Percentiles rank a stretch among this genome's conserved stretches.
These are phyloP conservation scores for Neodiprion fabricii DNA, from an alignment of 1,140 invertebrate genomes.

Conservation along the genomic window DNA sequence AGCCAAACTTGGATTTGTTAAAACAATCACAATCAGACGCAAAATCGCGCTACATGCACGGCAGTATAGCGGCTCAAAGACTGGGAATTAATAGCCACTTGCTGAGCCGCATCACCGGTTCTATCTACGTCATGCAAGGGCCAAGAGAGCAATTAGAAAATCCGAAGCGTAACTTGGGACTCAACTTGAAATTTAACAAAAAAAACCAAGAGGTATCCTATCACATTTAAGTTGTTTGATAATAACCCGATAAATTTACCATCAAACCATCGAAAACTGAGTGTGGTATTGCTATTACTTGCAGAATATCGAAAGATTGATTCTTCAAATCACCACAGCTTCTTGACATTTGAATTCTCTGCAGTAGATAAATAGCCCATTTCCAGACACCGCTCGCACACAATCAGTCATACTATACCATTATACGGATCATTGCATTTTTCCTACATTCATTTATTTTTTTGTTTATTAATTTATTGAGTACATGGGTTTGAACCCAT, in stretches of 20 bases:
- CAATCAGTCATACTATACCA: no score
- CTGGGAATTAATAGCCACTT: slow-evolving; percentile 73
- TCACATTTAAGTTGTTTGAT: slow-evolving; percentile 25
- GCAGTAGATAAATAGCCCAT: no score
- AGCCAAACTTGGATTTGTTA: slow-evolving; percentile 58
- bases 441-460: no score
- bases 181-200: slow-evolving; percentile 92
- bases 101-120: slow-evolving; percentile 84
- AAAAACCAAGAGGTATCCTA: slow-evolving; percentile 72
- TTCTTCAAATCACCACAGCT: no score
- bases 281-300: slow-evolving; percentile 26
- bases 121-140: slow-evolving; percentile 70
- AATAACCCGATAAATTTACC: slow-evolving; percentile 27
- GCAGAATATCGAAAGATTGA: neutral
- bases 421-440: no score
- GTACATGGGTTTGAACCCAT: no score
- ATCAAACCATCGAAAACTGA: slow-evolving; percentile 19
- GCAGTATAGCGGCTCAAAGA: slow-evolving; percentile 56
- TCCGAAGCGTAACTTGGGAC: slow-evolving; percentile 81
- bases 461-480: no score
- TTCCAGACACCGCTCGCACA: no score
- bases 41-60: slow-evolving; percentile 45
- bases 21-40: slow-evolving; percentile 32
- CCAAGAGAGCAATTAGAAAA: slow-evolving; percentile 44
- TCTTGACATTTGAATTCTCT: no score